Percentiles rank a stretch among this genome's conserved stretches.
phyloP scores from a whole-genome alignment of 1,140 invertebrate species.

The Ruditapes philippinarum region DNA sequence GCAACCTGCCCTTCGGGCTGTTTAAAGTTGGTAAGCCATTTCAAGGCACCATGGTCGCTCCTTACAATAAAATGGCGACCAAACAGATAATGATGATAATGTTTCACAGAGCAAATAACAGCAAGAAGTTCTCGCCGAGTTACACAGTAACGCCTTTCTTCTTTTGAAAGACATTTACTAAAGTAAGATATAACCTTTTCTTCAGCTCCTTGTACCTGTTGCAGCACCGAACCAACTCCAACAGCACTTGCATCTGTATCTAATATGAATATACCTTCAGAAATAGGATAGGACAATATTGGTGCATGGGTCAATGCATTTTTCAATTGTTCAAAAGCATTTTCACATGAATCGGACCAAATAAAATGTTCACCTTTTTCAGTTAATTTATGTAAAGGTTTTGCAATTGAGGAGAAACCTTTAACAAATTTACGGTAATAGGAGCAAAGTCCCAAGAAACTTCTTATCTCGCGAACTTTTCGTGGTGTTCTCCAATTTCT shows the following conservation, averaged over 20 bases:
- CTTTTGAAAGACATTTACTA: constrained; percentile 23
- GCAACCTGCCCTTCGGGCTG: constrained; percentile 43
- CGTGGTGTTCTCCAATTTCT: constrained; percentile 14
- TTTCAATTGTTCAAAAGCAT: too few relatives aligned
- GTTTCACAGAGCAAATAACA: constrained; percentile 28
- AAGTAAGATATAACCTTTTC: constrained; percentile 17
- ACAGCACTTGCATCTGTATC: constrained; percentile 23
- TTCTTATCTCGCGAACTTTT: constrained; percentile 39
- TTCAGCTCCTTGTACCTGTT: not conserved
- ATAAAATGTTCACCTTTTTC: too few relatives aligned
- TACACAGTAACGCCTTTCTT: constrained; percentile 49
- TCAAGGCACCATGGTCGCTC: constrained; percentile 53
- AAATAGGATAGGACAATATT: too few relatives aligned
- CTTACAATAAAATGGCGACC: constrained; percentile 14
- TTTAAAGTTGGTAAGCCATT: constrained; percentile 51
- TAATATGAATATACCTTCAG: too few relatives aligned
- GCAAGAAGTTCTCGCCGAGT: constrained; percentile 56
- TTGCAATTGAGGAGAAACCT: not conserved
- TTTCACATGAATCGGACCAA: too few relatives aligned
- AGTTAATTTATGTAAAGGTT: constrained; percentile 18
- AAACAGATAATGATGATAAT: constrained; percentile 52
- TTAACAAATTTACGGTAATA: not conserved
- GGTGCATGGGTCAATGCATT: too few relatives aligned
- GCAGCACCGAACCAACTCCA: constrained; percentile 26
- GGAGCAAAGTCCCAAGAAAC: too few relatives aligned